A percentile compares a stretch with the other conserved stretches of the same genome.
These are phyloP conservation scores for Hybos culiciformis DNA, from an alignment of 2,888 invertebrate genomes.

Conservation along the genomic window DNA sequence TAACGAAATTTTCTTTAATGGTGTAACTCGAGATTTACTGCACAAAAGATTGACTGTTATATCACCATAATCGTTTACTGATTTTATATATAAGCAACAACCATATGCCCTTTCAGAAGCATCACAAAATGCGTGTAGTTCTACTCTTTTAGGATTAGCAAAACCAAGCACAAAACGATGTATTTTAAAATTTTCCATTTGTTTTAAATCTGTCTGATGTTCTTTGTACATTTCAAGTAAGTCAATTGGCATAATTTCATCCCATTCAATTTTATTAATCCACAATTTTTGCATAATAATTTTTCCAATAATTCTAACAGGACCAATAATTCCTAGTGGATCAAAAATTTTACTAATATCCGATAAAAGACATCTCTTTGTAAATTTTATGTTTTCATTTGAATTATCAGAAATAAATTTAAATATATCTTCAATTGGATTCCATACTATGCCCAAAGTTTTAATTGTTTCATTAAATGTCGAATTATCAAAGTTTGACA, in stretches of 20 bases:
- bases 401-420: slow-evolving; percentile 3
- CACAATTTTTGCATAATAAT: slow-evolving; percentile 12
- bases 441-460: slow-evolving; percentile 9
- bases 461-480: slow-evolving; percentile 3
- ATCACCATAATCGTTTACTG: slow-evolving; percentile 1
- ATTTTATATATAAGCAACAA: slow-evolving; percentile 1
- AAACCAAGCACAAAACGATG: not conserved
- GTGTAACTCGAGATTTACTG: slow-evolving; percentile 2
- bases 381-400: slow-evolving; percentile 5
- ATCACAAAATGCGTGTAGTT: slow-evolving; percentile 12
- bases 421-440: slow-evolving; percentile 10
- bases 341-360: slow-evolving; percentile 10
- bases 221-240: slow-evolving; percentile 4
- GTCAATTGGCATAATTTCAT: slow-evolving; percentile 9
- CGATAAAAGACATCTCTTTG: slow-evolving; percentile 7
- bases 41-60: slow-evolving; percentile 3
- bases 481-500: not conserved
- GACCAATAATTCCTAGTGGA: slow-evolving; percentile 9
- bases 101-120: slow-evolving; percentile 11
- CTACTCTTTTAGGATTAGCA: not conserved
- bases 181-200: no score
- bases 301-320: slow-evolving; percentile 11
- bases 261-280: slow-evolving; percentile 10
- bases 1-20: not conserved
- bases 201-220: slow-evolving; percentile 1